phyloP scores from a whole-genome alignment of 2,888 invertebrate species.

The Pyrrhosoma nymphula region DNA sequence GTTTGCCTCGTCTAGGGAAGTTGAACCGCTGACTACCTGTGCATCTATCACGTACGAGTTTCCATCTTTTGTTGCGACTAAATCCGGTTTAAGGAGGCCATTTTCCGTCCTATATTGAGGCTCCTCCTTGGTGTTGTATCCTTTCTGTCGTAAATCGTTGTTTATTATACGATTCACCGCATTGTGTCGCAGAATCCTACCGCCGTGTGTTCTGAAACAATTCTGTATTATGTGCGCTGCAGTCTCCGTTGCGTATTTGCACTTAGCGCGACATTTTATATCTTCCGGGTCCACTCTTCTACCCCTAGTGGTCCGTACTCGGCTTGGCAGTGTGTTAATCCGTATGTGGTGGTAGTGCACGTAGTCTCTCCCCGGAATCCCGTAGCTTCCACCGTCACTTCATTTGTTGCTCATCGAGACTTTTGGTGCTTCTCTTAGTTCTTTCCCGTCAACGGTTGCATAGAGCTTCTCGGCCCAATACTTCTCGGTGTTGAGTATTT shows the following conservation, averaged over 20 bases:
- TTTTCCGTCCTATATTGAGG: constrained; percentile 72
- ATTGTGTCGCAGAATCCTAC: constrained; percentile 75
- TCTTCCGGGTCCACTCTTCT: constrained; percentile 72
- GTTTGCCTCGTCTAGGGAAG: background rate
- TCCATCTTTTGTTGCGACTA: constrained; percentile 71
- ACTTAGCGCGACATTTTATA: constrained; percentile 72
- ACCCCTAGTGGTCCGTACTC: constrained; percentile 73
- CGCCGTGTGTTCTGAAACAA: constrained; percentile 75
- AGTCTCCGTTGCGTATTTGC: constrained; percentile 74
- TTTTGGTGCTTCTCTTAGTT: constrained; percentile 70
- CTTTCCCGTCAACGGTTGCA: constrained; percentile 72
- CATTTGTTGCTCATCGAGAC: constrained; percentile 69
- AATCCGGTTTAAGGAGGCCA: constrained; percentile 75
- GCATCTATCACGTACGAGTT: background rate
- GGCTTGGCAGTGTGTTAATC: constrained; percentile 75
- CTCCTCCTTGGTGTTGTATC: constrained; percentile 74
- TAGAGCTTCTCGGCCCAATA: constrained; percentile 69
- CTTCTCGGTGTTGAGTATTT: background rate
- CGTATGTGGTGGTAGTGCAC: constrained; percentile 74
- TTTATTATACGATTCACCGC: constrained; percentile 73
- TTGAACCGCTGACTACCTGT: background rate
- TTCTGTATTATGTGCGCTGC: constrained; percentile 75
- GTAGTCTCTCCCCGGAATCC: constrained; percentile 74
- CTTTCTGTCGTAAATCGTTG: constrained; percentile 71
- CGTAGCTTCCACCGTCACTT: constrained; percentile 71